phyloP scores from a whole-genome alignment of 2,113 vertebrate genomes.

The Marcusenius ussheri region DNA sequence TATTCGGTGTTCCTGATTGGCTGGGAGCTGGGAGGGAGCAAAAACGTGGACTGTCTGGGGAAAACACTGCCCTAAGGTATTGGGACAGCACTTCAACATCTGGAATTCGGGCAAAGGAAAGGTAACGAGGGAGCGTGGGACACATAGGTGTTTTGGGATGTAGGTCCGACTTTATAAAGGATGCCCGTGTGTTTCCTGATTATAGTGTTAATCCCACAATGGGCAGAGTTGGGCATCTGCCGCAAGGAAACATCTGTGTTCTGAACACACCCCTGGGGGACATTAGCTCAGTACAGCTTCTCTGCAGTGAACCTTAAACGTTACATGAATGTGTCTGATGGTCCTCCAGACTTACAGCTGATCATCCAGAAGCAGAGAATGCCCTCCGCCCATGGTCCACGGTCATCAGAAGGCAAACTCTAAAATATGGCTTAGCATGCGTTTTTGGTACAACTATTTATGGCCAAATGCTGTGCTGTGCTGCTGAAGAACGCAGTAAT shows the following conservation, averaged over 20 bases:
- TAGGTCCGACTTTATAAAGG: not conserved
- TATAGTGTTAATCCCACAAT: not conserved
- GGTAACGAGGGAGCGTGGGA: not conserved
- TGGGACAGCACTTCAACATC: not conserved
- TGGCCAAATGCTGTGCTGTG: not conserved
- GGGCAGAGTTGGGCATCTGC: not conserved
- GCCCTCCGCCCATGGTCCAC: not conserved
- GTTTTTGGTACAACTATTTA: not conserved
- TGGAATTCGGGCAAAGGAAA: not conserved
- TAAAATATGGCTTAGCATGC: not conserved
- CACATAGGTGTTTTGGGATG: not conserved
- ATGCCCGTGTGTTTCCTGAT: not conserved
- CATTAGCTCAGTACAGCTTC: not conserved
- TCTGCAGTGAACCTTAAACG: not conserved
- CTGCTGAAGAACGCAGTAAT: not conserved
- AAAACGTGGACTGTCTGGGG: too few relatives aligned
- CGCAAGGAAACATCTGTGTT: not conserved
- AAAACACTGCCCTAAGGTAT: too few relatives aligned
- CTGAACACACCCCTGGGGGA: not conserved
- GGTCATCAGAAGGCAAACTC: not conserved
- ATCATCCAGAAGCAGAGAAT: not conserved
- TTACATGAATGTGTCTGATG: not conserved
- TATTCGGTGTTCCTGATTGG: too few relatives aligned
- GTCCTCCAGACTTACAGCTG: not conserved
- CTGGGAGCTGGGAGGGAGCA: too few relatives aligned